Base-by-base conservation (phyloP, 2,797 vertebrate genomes). In the Pagetopsis macropterus region DNA sequence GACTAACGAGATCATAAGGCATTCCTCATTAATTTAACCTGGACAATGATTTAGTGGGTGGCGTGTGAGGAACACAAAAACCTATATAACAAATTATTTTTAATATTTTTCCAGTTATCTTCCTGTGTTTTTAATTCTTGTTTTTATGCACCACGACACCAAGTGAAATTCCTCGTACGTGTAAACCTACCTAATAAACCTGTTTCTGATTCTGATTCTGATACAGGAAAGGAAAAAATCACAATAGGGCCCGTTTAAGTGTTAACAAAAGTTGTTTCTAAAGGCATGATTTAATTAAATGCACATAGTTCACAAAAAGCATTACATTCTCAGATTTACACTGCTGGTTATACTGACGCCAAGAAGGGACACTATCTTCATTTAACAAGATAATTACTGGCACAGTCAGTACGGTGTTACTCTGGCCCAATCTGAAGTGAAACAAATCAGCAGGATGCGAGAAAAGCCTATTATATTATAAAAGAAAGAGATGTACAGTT, bases 371-470 rank as follows among this genome's bases (percentile, higher is more conserved):
- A 12, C 41, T 41, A 33, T 48, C n/a, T 44, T 23, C 37, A 27
- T 75, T 52, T 16, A 14, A 57, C 27, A 52, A 63, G 3, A 43
- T 16, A 52, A 51, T 63, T 40, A 37, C 16, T n/a, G n/a, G 9
- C 31, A 55, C 57, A 75, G 23, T 65, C 45, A 19, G 23, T 12
- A 15, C 27, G 37, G 17, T 54, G 45, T 43, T 27, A 11, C n/a
- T 23, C 17, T 48, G 65, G 12, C 50, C 60, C 19, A 17, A 17
- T 51, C 12, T n/a, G 21, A 27, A 48, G 31, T 41, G 46, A 68
- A 63, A 51, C 19, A 64, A 69, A 65, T 45, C 23, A 65, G 52
- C 51, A 64, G 44, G 9, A 45, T 45, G 16, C 12, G 16, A 57
- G 19, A 43, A 65, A 74, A 65, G 9, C 6, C 49, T 37, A 9